Percentiles rank a stretch among this genome's conserved stretches.
Evolutionary conservation across 2,888 invertebrate species (phyloP).

Genomic region (Micropterix aruncella): DNA sequence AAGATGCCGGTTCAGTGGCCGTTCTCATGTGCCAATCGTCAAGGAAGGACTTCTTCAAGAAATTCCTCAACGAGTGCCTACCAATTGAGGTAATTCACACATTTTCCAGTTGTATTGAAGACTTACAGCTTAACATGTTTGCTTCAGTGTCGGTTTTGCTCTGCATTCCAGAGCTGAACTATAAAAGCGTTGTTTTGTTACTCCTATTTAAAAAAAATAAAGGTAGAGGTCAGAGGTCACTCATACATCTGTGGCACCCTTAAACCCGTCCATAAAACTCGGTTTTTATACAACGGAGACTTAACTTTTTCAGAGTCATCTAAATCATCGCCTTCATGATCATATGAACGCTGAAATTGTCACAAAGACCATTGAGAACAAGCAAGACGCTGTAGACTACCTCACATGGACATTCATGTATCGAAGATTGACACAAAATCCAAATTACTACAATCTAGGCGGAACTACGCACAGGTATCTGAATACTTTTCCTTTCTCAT

Average conservation of each 20-base stretch:
- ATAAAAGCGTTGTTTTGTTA: too few species aligned
- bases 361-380: conserved; percentile 98
- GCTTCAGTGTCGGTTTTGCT: too few species aligned
- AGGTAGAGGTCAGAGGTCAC: too few species aligned
- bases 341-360: conserved; percentile 99
- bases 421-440: conserved; percentile 93
- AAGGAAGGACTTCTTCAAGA: conserved; percentile 97
- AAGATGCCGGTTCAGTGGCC: conserved; percentile 88
- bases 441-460: conserved; percentile 97
- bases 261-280: too few species aligned
- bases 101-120: too few species aligned
- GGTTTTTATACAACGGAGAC: too few species aligned
- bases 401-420: conserved; percentile 99
- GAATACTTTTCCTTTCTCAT: neutral
- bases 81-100: conserved; percentile 63
- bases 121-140: too few species aligned
- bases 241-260: too few species aligned
- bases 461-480: conserved; percentile 72
- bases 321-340: conserved; percentile 96
- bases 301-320: conserved; percentile 74
- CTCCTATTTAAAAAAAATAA: too few species aligned
- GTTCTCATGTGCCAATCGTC: conserved; percentile 95
- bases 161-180: too few species aligned
- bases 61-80: conserved; percentile 91
- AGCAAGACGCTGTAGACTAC: conserved; percentile 99